Percentiles rank a stretch among this genome's conserved stretches.
Conservation (phyloP, 2,888 invertebrate genomes). For the Thumatha senex region DNA sequence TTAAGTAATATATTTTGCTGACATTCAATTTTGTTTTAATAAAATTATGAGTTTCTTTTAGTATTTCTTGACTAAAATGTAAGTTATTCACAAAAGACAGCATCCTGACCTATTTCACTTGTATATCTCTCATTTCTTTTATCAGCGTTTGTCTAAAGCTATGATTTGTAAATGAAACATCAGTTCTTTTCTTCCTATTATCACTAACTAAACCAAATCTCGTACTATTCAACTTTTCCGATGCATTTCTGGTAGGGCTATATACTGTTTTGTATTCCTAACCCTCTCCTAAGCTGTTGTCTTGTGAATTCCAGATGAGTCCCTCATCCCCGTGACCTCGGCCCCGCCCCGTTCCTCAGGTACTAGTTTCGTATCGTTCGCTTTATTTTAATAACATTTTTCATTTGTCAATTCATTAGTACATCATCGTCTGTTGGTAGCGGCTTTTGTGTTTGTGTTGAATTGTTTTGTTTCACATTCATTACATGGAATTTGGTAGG, state of each 20-base stretch:
- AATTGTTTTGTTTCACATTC: constrained; percentile 23
- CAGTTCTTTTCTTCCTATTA: constrained; percentile 15
- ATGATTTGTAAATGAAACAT: constrained; percentile 41
- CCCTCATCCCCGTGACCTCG: constrained; percentile 79
- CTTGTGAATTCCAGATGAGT: constrained; percentile 83
- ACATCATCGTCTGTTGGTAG: constrained; percentile 31
- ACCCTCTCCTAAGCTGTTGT: constrained; percentile 75
- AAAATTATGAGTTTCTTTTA: too few relatives aligned
- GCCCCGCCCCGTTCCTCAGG: constrained; percentile 82
- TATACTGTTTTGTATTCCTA: constrained; percentile 54
- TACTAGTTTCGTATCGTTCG: constrained; percentile 62
- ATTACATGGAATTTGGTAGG: constrained; percentile 26
- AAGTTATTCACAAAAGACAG: constrained; percentile 17
- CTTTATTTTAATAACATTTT: constrained; percentile 44
- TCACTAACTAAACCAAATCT: constrained; percentile 31
- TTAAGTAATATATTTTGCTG: too few relatives aligned
- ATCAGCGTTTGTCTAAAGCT: constrained; percentile 22
- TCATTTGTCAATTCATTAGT: constrained; percentile 41
- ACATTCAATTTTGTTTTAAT: too few relatives aligned
- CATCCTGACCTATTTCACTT: constrained; percentile 27
- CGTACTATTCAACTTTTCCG: constrained; percentile 31
- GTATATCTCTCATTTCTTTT: constrained; percentile 15
- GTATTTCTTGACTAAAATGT: neutral
- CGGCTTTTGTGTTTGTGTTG: constrained; percentile 31
- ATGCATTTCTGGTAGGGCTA: constrained; percentile 31